Conservation (phyloP, 1,140 invertebrate species). For the Pantala flavescens region DNA sequence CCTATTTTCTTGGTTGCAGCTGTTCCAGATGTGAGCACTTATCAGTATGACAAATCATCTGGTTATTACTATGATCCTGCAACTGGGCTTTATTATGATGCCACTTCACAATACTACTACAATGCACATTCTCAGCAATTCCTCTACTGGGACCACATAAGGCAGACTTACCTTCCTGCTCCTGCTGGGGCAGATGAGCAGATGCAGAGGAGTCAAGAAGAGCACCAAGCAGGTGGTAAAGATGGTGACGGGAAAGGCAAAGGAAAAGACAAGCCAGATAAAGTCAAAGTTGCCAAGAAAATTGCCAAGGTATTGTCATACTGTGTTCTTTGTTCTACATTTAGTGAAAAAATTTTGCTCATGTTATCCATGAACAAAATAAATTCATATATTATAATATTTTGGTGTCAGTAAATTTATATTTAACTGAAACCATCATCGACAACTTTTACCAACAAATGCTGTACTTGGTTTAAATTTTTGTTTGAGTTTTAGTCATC, state of each 20-base stretch:
- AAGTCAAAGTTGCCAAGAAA: slow-evolving; percentile 95
- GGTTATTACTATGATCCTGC: slow-evolving; percentile 93
- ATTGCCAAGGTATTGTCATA: slow-evolving; percentile 72
- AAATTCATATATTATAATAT: no score
- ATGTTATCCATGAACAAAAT: neutral
- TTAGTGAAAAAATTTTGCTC: no score
- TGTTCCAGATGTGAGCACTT: slow-evolving; percentile 79
- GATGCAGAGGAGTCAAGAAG: slow-evolving; percentile 19
- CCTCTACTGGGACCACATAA: slow-evolving; percentile 86
- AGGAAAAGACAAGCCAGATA: slow-evolving; percentile 54
- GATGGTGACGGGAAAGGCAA: slow-evolving; percentile 24
- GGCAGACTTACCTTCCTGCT: slow-evolving; percentile 69
- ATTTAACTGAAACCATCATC: no score
- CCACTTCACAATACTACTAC: slow-evolving; percentile 87
- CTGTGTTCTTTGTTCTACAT: no score
- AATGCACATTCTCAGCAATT: slow-evolving; percentile 84
- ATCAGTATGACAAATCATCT: slow-evolving; percentile 88
- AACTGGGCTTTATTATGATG: slow-evolving; percentile 92
- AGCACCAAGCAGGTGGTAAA: slow-evolving; percentile 22
- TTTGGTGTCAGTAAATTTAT: no score
- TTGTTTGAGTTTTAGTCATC: no score
- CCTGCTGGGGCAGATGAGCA: slow-evolving; percentile 20
- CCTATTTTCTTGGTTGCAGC: slow-evolving; percentile 35
- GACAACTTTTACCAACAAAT: no score
- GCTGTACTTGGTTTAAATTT: no score